phyloP scores from a whole-genome alignment of 2,888 invertebrate species.

The Pemphredon lugubris region DNA sequence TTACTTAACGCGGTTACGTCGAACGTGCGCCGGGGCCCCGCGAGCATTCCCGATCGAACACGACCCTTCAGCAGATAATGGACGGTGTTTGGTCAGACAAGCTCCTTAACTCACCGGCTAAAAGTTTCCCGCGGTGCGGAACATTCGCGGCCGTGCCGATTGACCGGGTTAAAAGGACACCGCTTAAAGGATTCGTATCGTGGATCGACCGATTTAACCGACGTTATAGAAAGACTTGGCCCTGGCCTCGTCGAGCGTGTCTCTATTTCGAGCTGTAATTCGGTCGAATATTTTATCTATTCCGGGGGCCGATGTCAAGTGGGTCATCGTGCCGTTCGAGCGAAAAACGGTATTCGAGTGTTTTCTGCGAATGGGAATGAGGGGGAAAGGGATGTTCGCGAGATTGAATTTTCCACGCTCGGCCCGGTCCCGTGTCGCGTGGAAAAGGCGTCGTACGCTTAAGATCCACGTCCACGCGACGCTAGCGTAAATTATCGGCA shows the following conservation, averaged over 20 bases:
- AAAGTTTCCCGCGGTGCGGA: conserved; percentile 8
- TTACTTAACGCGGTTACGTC: conserved; percentile 2
- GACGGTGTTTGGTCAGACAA: conserved; percentile 17
- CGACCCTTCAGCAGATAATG: conserved; percentile 18
- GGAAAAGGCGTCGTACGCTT: too few species aligned
- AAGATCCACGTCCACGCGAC: too few species aligned
- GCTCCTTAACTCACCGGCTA: conserved; percentile 2
- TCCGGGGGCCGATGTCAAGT: conserved; percentile 7
- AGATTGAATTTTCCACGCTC: too few species aligned
- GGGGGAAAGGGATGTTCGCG: too few species aligned
- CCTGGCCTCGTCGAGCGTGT: conserved; percentile 1
- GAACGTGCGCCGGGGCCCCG: too few species aligned
- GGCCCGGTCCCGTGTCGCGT: too few species aligned
- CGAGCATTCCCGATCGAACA: conserved; percentile 1
- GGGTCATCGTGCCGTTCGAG: conserved; percentile 12
- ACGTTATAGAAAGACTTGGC: conserved; percentile 29
- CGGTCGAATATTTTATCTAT: conserved; percentile 18
- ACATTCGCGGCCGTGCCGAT: neutral
- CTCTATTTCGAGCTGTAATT: conserved; percentile 22
- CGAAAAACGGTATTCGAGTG: conserved; percentile 1
- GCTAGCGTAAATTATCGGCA: too few species aligned
- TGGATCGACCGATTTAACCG: conserved; percentile 35
- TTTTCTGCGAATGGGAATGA: neutral
- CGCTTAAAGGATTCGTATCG: conserved; percentile 26
- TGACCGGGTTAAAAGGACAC: conserved; percentile 35